A percentile compares a stretch with the other conserved stretches of the same genome.
These are phyloP conservation scores for Philopotamus ludificatus DNA, from an alignment of 1,140 invertebrate genomes.

Conservation along the genomic window DNA sequence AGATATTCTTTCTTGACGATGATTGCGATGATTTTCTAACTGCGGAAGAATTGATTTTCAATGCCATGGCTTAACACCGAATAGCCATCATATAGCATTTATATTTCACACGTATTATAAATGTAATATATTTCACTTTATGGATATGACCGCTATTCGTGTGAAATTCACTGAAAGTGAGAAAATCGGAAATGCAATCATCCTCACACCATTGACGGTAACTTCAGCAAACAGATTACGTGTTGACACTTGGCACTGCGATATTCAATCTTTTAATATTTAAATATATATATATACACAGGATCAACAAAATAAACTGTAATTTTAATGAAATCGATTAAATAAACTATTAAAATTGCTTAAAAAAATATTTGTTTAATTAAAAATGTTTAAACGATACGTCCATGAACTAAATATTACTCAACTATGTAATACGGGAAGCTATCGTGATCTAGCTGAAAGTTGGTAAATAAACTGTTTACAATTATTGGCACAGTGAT, in stretches of 20 bases:
- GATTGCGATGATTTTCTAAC: not conserved
- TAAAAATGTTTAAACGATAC: too few relatives aligned
- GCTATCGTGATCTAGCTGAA: not conserved
- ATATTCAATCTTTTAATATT: too few relatives aligned
- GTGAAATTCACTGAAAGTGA: not conserved
- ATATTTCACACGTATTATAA: not conserved
- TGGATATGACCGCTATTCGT: not conserved
- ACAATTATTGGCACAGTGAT: not conserved
- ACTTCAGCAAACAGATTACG: not conserved
- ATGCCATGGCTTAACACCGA: too few relatives aligned
- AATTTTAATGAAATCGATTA: too few relatives aligned
- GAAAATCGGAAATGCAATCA: not conserved
- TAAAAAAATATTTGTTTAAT: too few relatives aligned
- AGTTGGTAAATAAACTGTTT: not conserved
- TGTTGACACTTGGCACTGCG: not conserved
- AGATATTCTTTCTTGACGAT: not conserved
- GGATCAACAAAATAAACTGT: too few relatives aligned
- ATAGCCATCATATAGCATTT: too few relatives aligned
- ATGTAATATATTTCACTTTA: not conserved
- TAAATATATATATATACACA: too few relatives aligned
- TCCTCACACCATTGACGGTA: not conserved
- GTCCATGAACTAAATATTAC: too few relatives aligned
- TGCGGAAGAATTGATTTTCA: conserved; percentile 2
- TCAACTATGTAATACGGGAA: not conserved
- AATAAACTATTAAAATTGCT: too few relatives aligned